Evolutionary conservation across 2,113 vertebrate genomes (phyloP).

Genomic region (Notothenia rossii): DNA sequence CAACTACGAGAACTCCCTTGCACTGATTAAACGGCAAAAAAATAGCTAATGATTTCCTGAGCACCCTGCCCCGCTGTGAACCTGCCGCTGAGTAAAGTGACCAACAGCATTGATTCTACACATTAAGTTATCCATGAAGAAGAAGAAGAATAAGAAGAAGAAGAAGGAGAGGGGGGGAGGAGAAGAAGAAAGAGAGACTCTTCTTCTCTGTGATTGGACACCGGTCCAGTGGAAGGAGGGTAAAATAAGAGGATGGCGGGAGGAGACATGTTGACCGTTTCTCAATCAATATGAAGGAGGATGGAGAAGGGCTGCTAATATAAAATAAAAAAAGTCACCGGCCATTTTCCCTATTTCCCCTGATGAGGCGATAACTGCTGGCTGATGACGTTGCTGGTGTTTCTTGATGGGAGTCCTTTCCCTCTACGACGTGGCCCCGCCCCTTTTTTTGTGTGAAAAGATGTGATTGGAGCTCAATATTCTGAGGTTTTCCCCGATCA

Average conservation of each 20-base stretch:
- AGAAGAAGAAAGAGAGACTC: background rate
- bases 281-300: slow-evolving; percentile 3
- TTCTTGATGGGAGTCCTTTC: background rate
- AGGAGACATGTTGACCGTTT: slow-evolving; percentile 12
- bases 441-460: no score
- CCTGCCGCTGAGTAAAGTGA: slow-evolving; percentile 84
- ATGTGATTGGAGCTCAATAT: no score
- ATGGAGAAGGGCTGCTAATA: slow-evolving; percentile 10
- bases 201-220: slow-evolving; percentile 48
- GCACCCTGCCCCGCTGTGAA: slow-evolving; percentile 48
- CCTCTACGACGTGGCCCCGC: no score
- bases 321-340: background rate
- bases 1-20: background rate
- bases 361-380: background rate
- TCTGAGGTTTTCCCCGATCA: no score
- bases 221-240: slow-evolving; percentile 2
- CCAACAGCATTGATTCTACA: slow-evolving; percentile 83
- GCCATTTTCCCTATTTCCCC: slow-evolving; percentile 12
- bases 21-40: slow-evolving; percentile 18
- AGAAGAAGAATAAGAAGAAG: background rate
- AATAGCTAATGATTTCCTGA: background rate
- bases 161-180: rapidly evolving
- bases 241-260: background rate
- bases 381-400: slow-evolving; percentile 61
- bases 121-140: slow-evolving; percentile 56